A percentile compares a stretch with the other conserved stretches of the same genome.
Conservation (phyloP, 2,113 vertebrate genomes). For the Struthio camelus region DNA sequence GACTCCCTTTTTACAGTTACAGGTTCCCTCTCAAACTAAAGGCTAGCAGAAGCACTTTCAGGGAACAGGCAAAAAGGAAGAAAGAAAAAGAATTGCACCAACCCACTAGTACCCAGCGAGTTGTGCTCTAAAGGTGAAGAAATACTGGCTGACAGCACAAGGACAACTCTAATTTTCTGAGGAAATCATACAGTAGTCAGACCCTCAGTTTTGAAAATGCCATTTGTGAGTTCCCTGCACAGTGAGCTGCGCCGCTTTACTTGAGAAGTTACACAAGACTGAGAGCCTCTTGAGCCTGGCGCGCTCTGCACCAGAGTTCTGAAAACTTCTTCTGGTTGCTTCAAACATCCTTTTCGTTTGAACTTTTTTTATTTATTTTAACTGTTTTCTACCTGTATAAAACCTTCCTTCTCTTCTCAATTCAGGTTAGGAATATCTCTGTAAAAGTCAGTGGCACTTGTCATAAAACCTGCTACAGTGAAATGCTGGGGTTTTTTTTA, state of each 20-base stretch:
- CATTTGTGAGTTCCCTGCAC: not conserved
- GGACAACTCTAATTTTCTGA: not conserved
- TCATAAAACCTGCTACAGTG: not conserved
- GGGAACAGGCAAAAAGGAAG: not conserved
- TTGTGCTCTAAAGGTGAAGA: not conserved
- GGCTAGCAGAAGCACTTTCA: not conserved
- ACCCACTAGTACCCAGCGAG: not conserved
- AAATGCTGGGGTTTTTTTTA: not conserved
- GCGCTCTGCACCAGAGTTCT: not conserved
- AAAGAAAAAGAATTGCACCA: not conserved
- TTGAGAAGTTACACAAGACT: conserved; percentile 4
- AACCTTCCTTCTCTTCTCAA: not conserved
- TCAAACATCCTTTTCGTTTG: not conserved
- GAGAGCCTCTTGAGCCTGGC: not conserved
- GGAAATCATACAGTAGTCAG: not conserved
- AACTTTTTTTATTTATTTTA: not conserved
- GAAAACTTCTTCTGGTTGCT: not conserved
- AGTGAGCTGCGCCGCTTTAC: not conserved
- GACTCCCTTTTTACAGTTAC: not conserved
- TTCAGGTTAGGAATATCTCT: not conserved
- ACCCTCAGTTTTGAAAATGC: not conserved
- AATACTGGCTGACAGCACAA: not conserved
- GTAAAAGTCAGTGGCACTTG: not conserved
- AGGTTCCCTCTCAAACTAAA: not conserved
- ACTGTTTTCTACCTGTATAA: not conserved